These are phyloP conservation scores for Prunella fulvescens DNA, from an alignment of 2,113 vertebrate genomes.

Conservation along the genomic window DNA sequence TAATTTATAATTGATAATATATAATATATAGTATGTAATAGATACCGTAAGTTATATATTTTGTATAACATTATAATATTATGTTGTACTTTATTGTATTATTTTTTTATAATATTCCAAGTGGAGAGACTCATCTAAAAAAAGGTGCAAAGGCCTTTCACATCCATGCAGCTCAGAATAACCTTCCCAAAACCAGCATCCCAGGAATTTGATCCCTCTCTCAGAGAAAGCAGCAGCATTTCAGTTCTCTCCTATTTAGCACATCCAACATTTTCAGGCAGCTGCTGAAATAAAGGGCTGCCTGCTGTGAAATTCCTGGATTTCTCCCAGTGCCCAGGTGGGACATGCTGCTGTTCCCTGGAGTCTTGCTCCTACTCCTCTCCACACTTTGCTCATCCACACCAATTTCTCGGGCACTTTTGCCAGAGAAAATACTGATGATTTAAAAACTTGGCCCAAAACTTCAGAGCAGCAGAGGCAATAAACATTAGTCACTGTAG, in stretches of 20 bases:
- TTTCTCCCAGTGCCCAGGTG: background rate
- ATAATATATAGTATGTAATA: no score
- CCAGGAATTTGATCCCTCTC: background rate
- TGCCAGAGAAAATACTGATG: background rate
- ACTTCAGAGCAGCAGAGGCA: constrained; percentile 53
- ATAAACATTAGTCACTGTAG: constrained; percentile 47
- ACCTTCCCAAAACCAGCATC: background rate
- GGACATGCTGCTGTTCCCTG: background rate
- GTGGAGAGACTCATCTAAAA: background rate
- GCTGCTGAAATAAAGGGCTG: background rate
- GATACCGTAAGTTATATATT: no score
- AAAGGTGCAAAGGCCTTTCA: background rate
- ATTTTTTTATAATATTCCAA: background rate
- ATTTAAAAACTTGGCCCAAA: constrained; percentile 36
- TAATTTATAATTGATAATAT: no score
- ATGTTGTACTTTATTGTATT: background rate
- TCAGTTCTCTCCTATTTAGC: background rate
- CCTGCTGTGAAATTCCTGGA: background rate
- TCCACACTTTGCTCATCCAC: background rate
- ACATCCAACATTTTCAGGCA: background rate
- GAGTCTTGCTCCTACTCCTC: background rate
- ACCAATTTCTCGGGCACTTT: background rate
- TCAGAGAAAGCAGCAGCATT: background rate
- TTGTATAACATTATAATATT: no score
- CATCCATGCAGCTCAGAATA: background rate